phyloP scores from a whole-genome alignment of 2,113 vertebrate genomes.

The Myocastor coypus region DNA sequence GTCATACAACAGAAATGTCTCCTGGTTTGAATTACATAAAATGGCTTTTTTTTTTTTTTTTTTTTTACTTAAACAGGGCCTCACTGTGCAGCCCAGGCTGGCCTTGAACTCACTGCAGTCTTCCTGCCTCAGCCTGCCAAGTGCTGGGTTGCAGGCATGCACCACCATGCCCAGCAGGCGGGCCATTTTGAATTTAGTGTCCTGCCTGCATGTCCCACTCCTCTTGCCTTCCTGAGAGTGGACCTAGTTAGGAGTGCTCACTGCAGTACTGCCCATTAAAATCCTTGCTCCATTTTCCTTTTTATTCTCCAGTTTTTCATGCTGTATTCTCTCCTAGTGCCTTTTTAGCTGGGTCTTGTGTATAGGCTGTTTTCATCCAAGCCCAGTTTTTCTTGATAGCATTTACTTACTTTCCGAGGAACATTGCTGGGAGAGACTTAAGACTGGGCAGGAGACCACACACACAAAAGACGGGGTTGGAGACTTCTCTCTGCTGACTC shows the following conservation, averaged over 20 bases:
- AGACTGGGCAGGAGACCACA: neutral
- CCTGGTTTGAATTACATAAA: neutral
- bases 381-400: neutral
- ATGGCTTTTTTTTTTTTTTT: neutral
- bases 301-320: neutral
- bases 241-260: neutral
- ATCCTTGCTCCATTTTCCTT: neutral
- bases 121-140: too few species aligned
- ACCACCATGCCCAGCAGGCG: neutral
- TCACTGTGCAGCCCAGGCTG: too few species aligned
- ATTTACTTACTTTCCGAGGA: neutral
- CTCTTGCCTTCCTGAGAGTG: neutral
- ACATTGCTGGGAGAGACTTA: neutral
- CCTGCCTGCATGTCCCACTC: neutral
- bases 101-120: too few species aligned
- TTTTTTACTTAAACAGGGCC: too few species aligned
- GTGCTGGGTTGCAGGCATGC: too few species aligned
- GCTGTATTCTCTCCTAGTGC: neutral
- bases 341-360: neutral
- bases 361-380: neutral
- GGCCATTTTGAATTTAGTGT: neutral
- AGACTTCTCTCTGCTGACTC: neutral
- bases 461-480: neutral
- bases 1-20: conserved; percentile 31
- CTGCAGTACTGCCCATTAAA: neutral